A percentile compares a stretch with the other conserved stretches of the same genome.
These are phyloP conservation scores for Mormyrops attenuatus DNA, from an alignment of 2,797 vertebrate genomes.

Conservation along the genomic window DNA sequence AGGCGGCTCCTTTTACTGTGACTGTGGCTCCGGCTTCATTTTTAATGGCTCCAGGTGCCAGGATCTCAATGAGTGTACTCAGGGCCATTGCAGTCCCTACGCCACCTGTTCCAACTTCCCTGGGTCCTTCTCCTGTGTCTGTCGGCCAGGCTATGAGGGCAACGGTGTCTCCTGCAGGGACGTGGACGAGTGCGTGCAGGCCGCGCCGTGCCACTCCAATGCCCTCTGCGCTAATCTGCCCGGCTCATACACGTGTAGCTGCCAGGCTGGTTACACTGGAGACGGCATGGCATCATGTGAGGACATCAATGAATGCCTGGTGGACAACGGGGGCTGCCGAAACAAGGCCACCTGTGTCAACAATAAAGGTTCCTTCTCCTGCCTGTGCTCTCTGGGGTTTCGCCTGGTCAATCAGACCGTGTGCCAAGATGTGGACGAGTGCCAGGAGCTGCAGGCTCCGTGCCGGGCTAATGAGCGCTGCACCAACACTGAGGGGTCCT, in stretches of 20 bases:
- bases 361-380: constrained; percentile 63
- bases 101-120: constrained; percentile 61
- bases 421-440: constrained; percentile 73
- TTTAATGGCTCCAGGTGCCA: constrained; percentile 54
- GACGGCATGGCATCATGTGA: constrained; percentile 57
- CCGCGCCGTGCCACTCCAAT: constrained; percentile 54
- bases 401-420: constrained; percentile 56
- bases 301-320: constrained; percentile 68
- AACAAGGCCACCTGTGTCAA: constrained; percentile 63
- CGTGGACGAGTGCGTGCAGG: constrained; percentile 59
- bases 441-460: constrained; percentile 38
- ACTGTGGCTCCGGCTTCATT: constrained; percentile 62
- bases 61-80: constrained; percentile 64
- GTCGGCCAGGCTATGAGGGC: constrained; percentile 59
- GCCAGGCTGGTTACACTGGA: constrained; percentile 61
- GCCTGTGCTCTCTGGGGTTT: constrained; percentile 59
- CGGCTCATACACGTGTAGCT: constrained; percentile 66
- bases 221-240: constrained; percentile 62
- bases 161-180: constrained; percentile 64
- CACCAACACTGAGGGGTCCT: constrained; percentile 62
- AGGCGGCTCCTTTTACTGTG: constrained; percentile 60
- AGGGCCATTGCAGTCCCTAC: constrained; percentile 52
- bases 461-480: constrained; percentile 64
- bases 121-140: constrained; percentile 64
- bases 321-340: constrained; percentile 65